Percentiles rank a stretch among this genome's conserved stretches.
phyloP scores from a whole-genome alignment of 2,113 vertebrate species.

The Orientallactaga bullata region DNA sequence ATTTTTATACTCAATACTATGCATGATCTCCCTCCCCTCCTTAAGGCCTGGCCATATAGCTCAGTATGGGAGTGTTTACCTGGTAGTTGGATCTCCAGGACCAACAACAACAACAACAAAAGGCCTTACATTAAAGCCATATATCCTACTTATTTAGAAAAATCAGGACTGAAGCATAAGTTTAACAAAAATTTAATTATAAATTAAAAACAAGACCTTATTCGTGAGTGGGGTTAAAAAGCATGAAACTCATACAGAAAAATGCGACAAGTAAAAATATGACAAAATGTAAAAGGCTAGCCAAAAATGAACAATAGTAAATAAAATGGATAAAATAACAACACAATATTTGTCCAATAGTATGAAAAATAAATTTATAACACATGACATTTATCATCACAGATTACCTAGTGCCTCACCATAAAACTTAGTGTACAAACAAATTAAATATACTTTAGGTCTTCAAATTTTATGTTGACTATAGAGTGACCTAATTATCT shows the following conservation, averaged over 20 bases:
- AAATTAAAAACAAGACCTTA: background rate
- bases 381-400: background rate
- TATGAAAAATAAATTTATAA: background rate
- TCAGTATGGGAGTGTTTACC: no score
- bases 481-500: background rate
- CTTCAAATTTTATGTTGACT: background rate
- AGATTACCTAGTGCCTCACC: background rate
- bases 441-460: background rate
- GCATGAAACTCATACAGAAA: background rate
- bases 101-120: background rate
- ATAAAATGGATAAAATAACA: background rate
- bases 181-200: background rate
- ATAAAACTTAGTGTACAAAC: background rate
- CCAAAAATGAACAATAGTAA: background rate
- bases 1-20: background rate
- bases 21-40: background rate
- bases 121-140: rapidly evolving
- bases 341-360: background rate
- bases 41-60: background rate
- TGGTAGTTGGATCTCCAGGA: no score
- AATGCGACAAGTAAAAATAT: background rate
- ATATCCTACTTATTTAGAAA: background rate
- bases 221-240: background rate
- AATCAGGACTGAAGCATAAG: background rate
- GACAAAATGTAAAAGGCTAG: background rate